Base-by-base conservation (phyloP, 1,140 invertebrate genomes). In the Drosophila yakuba region DNA sequence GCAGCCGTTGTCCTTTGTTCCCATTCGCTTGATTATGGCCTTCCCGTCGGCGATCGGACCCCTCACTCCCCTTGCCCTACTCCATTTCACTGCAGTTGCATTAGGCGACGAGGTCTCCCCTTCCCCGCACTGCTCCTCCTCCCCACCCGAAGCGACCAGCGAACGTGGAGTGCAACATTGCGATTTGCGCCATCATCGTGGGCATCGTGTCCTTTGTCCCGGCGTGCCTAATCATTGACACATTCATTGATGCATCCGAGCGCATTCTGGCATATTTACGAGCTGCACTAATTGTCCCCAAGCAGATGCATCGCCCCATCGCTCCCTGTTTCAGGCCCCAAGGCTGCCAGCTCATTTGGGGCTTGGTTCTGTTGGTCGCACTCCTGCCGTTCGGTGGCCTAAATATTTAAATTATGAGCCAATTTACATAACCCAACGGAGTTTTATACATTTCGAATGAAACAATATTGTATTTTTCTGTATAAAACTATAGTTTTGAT, bases 231-330 rank as follows among this genome's bases (percentile, higher is more conserved):
- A 89, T 89, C 84, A 89, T 90, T 89, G 84, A 80, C 84, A 88
- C 79, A 89, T 89, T 73, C 77, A 89, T 89, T 89, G 85, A 84
- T 84, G 74, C 85, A 89, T 80, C 44, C 60, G 47, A 63, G 67
- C 67, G 43, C 63, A 62, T 47, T 71, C 44, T 77, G 80, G 68
- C 82, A 74, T 85, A 84, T 84, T 85, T 80, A 80, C 74, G 81
- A 80, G 74, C 63, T 45, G 50, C 52, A 67, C 67, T 72, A 78
- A 78, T 72, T 78, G 74, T 38, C 58, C 66, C 39, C 41, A 51
- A 61, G 61, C 72, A 77, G 62, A 41, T 45, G 57, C 56, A 20
- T 20, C 2, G 20, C 20, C 20, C 20, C 20, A 38, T 41, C 63
- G 6, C 25, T 25, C 38, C 54, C 23, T 14, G 32, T 11, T 51